Evolutionary conservation across 1,140 invertebrate genomes (phyloP).

Genomic region (Caenorhabditis briggsae): DNA sequence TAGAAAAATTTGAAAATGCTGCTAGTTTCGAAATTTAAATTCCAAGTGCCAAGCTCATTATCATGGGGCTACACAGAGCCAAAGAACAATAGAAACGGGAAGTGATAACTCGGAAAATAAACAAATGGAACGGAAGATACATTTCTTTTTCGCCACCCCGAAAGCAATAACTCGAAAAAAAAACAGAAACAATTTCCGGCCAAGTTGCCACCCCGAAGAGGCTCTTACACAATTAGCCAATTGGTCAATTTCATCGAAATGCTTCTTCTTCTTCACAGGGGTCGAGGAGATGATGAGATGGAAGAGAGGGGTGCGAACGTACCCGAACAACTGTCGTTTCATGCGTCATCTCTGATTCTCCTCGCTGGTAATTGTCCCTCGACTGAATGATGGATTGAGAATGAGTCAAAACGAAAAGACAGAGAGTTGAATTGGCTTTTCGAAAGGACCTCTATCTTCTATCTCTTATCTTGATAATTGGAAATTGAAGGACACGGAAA

Average conservation of each 20-base stretch:
- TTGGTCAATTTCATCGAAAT: background rate
- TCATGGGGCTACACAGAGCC: background rate
- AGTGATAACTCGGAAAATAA: conserved; percentile 22
- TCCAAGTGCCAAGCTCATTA: background rate
- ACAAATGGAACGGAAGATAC: background rate
- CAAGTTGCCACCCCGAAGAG: background rate
- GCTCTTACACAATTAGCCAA: background rate
- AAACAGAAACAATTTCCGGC: background rate
- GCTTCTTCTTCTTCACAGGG: background rate
- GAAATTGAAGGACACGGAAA: background rate
- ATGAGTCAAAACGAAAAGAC: conserved; percentile 29
- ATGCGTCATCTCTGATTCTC: conserved; percentile 28
- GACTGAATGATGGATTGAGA: conserved; percentile 16
- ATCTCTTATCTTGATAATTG: conserved; percentile 34
- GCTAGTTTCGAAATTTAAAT: background rate
- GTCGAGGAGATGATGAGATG: background rate
- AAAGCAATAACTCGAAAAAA: background rate
- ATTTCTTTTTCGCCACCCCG: background rate
- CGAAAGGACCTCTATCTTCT: background rate
- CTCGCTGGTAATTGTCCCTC: background rate
- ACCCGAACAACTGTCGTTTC: conserved; percentile 51
- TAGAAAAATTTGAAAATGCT: too few species aligned
- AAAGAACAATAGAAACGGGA: conserved; percentile 7
- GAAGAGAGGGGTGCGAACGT: conserved; percentile 46
- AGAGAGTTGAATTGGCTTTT: conserved; percentile 5